Conservation (phyloP, 1,140 invertebrate species). For the Delia radicum region DNA sequence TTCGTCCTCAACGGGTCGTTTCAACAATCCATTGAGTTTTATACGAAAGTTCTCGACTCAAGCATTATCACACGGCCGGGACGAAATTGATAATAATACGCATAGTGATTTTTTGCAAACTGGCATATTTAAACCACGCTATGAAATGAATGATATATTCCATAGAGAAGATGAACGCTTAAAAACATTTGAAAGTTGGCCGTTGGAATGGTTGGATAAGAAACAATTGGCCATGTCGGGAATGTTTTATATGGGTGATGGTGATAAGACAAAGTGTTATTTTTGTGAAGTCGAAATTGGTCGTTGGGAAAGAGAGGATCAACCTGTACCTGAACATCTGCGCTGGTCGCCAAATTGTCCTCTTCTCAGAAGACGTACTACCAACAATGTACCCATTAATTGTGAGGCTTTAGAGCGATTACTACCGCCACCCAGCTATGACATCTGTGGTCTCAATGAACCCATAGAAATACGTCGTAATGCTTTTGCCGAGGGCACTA, state of each 20-base stretch:
- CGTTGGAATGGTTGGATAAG: constrained; percentile 60
- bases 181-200: constrained; percentile 65
- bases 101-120: constrained; percentile 31
- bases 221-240: constrained; percentile 70
- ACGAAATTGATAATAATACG: constrained; percentile 44
- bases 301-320: constrained; percentile 77
- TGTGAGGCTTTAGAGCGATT: constrained; percentile 41
- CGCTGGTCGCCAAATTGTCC: constrained; percentile 77
- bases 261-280: constrained; percentile 76
- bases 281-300: constrained; percentile 83
- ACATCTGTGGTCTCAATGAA: constrained; percentile 49
- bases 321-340: constrained; percentile 77
- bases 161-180: constrained; percentile 58
- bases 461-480: constrained; percentile 27
- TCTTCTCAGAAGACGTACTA: constrained; percentile 64
- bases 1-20: too few relatives aligned
- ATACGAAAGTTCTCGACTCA: background rate
- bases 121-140: constrained; percentile 13
- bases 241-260: constrained; percentile 74
- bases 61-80: background rate
- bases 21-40: background rate
- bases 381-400: constrained; percentile 64
- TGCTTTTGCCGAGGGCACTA: constrained; percentile 28
- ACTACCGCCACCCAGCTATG: constrained; percentile 48
- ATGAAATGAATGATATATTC: constrained; percentile 44